phyloP scores from a whole-genome alignment of 1,140 invertebrate genomes.

The Drosophila asahinai region DNA sequence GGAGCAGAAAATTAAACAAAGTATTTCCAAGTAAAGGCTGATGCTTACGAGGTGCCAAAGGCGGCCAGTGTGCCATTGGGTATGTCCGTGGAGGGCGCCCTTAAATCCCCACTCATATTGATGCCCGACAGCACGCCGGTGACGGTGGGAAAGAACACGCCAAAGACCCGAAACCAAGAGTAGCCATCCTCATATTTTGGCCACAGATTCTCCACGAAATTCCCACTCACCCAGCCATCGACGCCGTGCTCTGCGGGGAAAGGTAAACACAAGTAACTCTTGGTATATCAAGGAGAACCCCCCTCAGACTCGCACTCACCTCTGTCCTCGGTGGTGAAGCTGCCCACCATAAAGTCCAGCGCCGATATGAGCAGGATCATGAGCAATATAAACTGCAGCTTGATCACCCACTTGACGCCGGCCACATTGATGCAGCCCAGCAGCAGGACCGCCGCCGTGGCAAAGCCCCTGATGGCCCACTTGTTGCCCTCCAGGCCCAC shows the following conservation, averaged over 20 bases:
- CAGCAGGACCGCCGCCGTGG: conserved; percentile 92
- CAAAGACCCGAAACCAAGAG: conserved; percentile 96
- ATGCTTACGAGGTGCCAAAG: conserved; percentile 91
- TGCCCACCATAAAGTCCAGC: conserved; percentile 95
- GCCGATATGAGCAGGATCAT: conserved; percentile 93
- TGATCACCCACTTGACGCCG: conserved; percentile 97
- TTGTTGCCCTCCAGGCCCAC: conserved; percentile 89
- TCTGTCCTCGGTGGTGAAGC: conserved; percentile 90
- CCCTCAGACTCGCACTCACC: conserved; percentile 85
- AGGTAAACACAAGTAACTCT: too few relatives aligned
- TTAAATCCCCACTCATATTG: conserved; percentile 98
- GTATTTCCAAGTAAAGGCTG: too few relatives aligned
- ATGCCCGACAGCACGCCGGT: conserved; percentile 97
- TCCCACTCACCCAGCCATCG: conserved; percentile 92
- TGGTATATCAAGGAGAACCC: neutral
- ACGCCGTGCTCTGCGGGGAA: conserved; percentile 90
- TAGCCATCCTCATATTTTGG: conserved; percentile 92
- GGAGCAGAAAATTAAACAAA: too few relatives aligned
- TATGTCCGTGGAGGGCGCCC: conserved; percentile 95
- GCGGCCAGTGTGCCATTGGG: conserved; percentile 97
- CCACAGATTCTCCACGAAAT: conserved; percentile 93
- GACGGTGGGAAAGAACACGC: conserved; percentile 97
- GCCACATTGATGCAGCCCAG: conserved; percentile 95
- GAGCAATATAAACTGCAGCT: conserved; percentile 94
- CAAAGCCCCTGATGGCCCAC: conserved; percentile 93